Evolutionary conservation across 2,113 vertebrate genomes (phyloP).

Genomic region (Seriola rivoliana): DNA sequence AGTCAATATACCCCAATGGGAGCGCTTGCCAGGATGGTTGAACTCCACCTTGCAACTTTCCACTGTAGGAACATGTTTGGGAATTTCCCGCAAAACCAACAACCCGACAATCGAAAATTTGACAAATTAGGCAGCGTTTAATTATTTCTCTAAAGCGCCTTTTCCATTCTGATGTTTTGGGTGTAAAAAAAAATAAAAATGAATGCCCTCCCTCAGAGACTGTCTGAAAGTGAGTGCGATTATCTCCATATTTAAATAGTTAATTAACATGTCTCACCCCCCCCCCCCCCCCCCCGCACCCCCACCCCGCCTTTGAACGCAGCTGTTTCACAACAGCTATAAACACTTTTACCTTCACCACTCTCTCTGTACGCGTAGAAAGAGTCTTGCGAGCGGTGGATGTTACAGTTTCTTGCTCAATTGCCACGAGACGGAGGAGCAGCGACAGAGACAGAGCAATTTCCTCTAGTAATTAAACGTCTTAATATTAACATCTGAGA

Average conservation of each 20-base stretch:
- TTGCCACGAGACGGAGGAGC: constrained; percentile 1
- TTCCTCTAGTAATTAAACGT: constrained; percentile 52
- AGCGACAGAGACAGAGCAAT: constrained; percentile 18
- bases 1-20: not conserved
- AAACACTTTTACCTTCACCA: not conserved
- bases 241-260: constrained; percentile 7
- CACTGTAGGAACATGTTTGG: rapidly evolving
- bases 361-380: not conserved
- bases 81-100: not conserved
- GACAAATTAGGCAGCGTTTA: not conserved
- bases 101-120: not conserved
- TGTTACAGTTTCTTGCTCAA: not conserved
- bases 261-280: not conserved
- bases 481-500: constrained; percentile 30
- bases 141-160: not conserved
- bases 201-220: not conserved
- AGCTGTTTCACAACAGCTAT: not conserved
- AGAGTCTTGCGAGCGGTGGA: not conserved
- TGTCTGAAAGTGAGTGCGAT: not conserved
- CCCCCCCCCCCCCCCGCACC: not conserved
- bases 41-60: not conserved
- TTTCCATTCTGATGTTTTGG: constrained; percentile 6
- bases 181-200: not conserved
- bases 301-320: not conserved
- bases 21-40: not conserved